Evolutionary conservation across 2,888 invertebrate genomes (phyloP).

Genomic region (Adineta ricciae): DNA sequence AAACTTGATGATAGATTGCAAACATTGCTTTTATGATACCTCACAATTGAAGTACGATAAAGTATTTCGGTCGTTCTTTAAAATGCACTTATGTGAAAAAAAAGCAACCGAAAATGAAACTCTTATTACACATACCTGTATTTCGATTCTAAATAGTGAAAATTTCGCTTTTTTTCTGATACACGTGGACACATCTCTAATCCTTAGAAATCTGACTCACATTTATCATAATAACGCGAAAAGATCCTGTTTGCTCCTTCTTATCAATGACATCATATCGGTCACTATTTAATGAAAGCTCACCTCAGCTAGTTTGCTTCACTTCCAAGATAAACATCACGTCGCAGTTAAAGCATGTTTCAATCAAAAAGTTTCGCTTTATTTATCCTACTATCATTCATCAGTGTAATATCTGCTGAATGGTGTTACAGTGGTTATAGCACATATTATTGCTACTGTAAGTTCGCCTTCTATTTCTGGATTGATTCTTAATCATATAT

Average conservation of each 20-base stretch:
- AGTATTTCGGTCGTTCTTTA: too few relatives aligned
- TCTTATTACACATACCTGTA: too few relatives aligned
- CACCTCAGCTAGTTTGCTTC: not conserved
- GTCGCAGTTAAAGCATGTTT: not conserved
- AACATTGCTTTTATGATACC: too few relatives aligned
- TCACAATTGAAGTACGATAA: too few relatives aligned
- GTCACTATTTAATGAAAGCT: not conserved
- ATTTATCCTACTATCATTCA: not conserved
- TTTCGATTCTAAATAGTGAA: too few relatives aligned
- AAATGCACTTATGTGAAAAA: too few relatives aligned
- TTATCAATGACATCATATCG: not conserved
- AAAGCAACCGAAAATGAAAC: too few relatives aligned
- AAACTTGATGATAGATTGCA: too few relatives aligned
- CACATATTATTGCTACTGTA: not conserved
- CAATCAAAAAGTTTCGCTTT: not conserved
- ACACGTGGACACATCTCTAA: too few relatives aligned
- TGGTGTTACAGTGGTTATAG: not conserved
- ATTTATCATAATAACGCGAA: not conserved
- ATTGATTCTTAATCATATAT: not conserved
- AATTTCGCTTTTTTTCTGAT: too few relatives aligned
- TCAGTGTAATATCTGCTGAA: not conserved
- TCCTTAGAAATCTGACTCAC: not conserved
- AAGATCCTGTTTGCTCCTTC: not conserved
- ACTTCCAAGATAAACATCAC: not conserved
- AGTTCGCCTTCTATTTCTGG: not conserved